Evolutionary conservation across 2,797 vertebrate species (phyloP), one percentile per base, ranked within the genome.

Genomic region (Smutsia temminckii): DNA sequence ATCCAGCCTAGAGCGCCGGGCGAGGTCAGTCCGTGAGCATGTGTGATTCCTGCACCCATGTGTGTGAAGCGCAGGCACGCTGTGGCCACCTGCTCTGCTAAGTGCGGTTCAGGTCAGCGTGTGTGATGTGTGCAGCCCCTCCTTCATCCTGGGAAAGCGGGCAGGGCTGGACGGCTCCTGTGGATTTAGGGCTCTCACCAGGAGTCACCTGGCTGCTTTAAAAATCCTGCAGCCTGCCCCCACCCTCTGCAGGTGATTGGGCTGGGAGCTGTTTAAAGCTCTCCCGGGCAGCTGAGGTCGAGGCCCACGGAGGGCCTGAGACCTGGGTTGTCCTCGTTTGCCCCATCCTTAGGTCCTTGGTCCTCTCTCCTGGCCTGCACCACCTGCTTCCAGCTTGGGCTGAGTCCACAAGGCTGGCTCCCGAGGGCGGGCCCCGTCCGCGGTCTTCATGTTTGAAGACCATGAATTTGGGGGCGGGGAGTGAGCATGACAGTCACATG

Each of bases 21-120:
- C 89, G 97, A 99, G 99, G 99, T 99, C 98, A 98, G 98, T 98
- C 78, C 85, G 0, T 94, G 40, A 61, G 55, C 66, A 96, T 86
- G 20, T 27, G 0, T 1, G 64, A 0, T 37, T 78, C 13, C 27
- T 23, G 53, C 6, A 18, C 71, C 29, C 5, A 3, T 2, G 34
- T 21, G 25, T 2, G n/a, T 23, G 61, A 2, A 27, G 23, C 0
- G 0, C 11, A 0, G 8, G n/a, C 0, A 0, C 0, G 0, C 18
- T 1, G 5, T 10, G 29, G 27, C 46, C n/a, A 2, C 55, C 21
- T 18, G 3, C 6, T 5, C 6, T 8, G 29, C 53, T 55, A 51
- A 55, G 9, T 2, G 32, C 40, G 49, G 49, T 63, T 74, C 14
- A 3, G 85, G 5, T 3, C 9, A 2, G 14, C 34, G 17, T 6